A percentile compares a stretch with the other conserved stretches of the same genome.
phyloP scores from a whole-genome alignment of 2,113 vertebrate species.

The Acinonyx jubatus region DNA sequence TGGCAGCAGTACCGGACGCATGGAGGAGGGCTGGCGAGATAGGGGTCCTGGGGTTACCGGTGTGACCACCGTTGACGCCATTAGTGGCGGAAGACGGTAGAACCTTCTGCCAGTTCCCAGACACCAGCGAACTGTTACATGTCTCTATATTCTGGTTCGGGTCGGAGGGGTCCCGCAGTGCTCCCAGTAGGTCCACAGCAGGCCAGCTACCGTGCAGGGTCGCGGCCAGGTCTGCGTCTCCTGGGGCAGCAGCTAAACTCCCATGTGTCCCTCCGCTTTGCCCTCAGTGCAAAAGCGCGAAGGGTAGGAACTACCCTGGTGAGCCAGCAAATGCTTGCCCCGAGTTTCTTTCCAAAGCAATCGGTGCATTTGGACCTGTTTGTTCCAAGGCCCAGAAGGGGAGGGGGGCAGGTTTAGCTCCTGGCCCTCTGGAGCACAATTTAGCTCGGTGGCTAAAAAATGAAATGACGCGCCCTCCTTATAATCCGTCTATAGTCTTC shows the following conservation, averaged over 20 bases:
- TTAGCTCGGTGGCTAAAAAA: background rate
- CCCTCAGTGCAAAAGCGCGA: background rate
- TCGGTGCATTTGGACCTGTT: background rate
- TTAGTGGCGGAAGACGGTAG: background rate
- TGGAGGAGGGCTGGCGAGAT: rapidly evolving
- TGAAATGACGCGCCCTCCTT: background rate
- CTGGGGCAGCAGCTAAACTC: too few species aligned
- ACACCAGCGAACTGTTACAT: background rate
- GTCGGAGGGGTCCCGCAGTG: background rate
- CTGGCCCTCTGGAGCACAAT: background rate
- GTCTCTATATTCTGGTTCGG: background rate
- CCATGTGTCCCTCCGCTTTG: background rate
- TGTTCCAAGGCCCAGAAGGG: background rate
- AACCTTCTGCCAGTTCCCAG: background rate
- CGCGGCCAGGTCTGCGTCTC: background rate
- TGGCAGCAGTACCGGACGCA: background rate
- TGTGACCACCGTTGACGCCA: too few species aligned
- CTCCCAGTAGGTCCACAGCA: background rate
- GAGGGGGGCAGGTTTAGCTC: background rate
- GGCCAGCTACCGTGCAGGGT: background rate
- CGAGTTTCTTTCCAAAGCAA: background rate
- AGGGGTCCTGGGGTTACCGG: background rate
- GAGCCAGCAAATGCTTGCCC: rapidly evolving
- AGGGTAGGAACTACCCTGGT: background rate
- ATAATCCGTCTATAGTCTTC: too few species aligned